Conservation (phyloP, 1,140 invertebrate genomes). For the Ceratina calcarata region DNA sequence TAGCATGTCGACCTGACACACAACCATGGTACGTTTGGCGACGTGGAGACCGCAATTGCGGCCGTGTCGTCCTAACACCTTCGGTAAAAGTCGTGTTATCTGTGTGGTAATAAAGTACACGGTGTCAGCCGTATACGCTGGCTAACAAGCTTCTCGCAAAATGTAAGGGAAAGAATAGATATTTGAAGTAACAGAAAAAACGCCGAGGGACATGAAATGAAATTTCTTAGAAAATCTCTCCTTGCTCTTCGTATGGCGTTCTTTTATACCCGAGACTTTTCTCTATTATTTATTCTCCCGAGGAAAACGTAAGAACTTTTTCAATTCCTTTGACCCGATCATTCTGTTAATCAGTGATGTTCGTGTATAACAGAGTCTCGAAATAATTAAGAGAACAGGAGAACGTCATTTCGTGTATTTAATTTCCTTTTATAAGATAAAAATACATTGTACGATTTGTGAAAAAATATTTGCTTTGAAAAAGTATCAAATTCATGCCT, state of each 20-base stretch:
- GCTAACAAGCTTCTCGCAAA: not conserved
- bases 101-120: slow-evolving; percentile 24
- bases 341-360: too few species aligned
- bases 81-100: slow-evolving; percentile 32
- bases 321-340: too few species aligned
- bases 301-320: too few species aligned
- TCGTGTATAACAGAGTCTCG: too few species aligned
- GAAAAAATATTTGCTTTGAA: not conserved
- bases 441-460: too few species aligned
- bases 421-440: too few species aligned
- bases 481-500: too few species aligned
- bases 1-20: slow-evolving; percentile 39
- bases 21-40: slow-evolving; percentile 44
- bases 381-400: too few species aligned
- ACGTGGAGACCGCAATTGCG: slow-evolving; percentile 45
- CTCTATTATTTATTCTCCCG: too few species aligned
- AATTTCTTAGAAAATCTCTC: not conserved
- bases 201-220: not conserved
- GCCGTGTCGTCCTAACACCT: slow-evolving; percentile 42
- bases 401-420: too few species aligned
- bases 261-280: too few species aligned
- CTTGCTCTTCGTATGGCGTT: too few species aligned
- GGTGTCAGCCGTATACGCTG: not conserved
- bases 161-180: not conserved
- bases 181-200: not conserved